Evolutionary conservation across 2,797 vertebrate species (phyloP).

Genomic region (Pogonophryne albipinna): DNA sequence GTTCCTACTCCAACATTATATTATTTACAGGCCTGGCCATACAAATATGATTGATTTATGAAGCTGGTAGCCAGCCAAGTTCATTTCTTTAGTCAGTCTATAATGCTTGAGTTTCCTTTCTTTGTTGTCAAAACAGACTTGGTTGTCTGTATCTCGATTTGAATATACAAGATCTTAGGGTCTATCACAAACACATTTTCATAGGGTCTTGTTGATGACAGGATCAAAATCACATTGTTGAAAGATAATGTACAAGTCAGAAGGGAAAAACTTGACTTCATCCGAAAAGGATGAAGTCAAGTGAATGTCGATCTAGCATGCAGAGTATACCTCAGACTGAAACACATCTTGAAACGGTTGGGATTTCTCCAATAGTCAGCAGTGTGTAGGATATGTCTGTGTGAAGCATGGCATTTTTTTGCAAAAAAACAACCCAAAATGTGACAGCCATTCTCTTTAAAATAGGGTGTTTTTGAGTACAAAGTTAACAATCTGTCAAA

Average conservation of each 20-base stretch:
- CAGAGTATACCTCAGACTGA: slow-evolving; percentile 25
- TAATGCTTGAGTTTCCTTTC: slow-evolving; percentile 12
- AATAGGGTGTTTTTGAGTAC: slow-evolving; percentile 48
- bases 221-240: slow-evolving; percentile 5
- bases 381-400: slow-evolving; percentile 43
- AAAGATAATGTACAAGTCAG: slow-evolving; percentile 11
- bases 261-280: slow-evolving; percentile 9
- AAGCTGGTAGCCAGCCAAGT: slow-evolving; percentile 33
- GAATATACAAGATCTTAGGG: background rate
- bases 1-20: slow-evolving; percentile 25
- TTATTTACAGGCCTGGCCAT: slow-evolving; percentile 50
- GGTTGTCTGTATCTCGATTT: background rate
- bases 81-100: slow-evolving; percentile 26
- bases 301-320: slow-evolving; percentile 31
- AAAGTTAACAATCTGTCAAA: slow-evolving; percentile 38
- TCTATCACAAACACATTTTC: slow-evolving; percentile 8
- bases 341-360: slow-evolving; percentile 63
- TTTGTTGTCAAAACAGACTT: background rate
- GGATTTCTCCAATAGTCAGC: slow-evolving; percentile 55
- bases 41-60: slow-evolving; percentile 69
- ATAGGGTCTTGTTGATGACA: background rate
- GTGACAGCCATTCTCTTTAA: slow-evolving; percentile 28
- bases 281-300: slow-evolving; percentile 30
- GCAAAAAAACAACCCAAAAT: slow-evolving; percentile 28
- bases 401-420: slow-evolving; percentile 26